phyloP scores from a whole-genome alignment of 2,113 vertebrate species.

The Verasper variegatus region DNA sequence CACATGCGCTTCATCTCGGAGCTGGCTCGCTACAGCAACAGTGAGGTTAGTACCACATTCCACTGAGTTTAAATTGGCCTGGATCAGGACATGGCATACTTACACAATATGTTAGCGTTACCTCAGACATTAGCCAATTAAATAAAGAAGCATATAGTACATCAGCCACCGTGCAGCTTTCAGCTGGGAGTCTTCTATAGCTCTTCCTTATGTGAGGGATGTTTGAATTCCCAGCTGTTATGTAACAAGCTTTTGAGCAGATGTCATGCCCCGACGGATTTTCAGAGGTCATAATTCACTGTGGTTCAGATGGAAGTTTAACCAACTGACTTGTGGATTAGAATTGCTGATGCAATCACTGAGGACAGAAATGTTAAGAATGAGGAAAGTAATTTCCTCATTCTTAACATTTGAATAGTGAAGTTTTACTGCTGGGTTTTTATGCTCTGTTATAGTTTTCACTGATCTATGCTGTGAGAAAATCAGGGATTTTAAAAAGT shows the following conservation, averaged over 20 bases:
- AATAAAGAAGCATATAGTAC: background rate
- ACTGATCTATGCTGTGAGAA: background rate
- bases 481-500: background rate
- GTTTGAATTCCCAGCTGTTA: conserved; percentile 25
- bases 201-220: conserved; percentile 4
- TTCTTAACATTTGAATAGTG: background rate
- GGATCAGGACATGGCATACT: background rate
- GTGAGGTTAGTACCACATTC: conserved; percentile 84
- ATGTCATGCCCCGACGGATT: conserved; percentile 32
- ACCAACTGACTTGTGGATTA: background rate
- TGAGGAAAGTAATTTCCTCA: background rate
- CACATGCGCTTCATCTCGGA: conserved; percentile 99
- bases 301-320: background rate
- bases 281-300: conserved; percentile 5
- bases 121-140: background rate
- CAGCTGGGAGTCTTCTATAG: background rate
- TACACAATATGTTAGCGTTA: background rate
- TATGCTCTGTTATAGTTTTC: background rate
- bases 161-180: background rate
- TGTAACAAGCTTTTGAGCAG: conserved; percentile 49
- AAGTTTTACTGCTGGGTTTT: background rate
- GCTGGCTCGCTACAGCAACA: conserved; percentile 98
- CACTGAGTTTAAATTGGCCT: background rate
- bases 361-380: background rate
- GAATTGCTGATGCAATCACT: background rate